These are phyloP conservation scores for Desmodus rotundus DNA, from an alignment of 2,113 vertebrate species.

Conservation along the genomic window DNA sequence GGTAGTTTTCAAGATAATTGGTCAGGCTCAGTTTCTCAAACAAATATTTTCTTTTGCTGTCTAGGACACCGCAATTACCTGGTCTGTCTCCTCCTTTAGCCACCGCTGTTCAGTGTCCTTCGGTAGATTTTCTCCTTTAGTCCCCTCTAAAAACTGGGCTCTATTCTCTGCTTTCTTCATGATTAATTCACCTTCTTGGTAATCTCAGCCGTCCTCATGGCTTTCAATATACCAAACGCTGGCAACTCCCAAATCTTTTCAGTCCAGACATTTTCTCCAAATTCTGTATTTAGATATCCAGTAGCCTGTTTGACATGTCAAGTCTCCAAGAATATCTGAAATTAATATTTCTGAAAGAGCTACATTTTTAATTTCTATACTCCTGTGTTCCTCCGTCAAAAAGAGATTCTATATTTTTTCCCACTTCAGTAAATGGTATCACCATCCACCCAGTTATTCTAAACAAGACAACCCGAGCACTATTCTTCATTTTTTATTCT, in stretches of 20 bases:
- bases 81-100: neutral
- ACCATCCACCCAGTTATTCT: neutral
- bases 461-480: neutral
- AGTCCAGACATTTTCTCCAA: neutral
- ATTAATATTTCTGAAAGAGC: neutral
- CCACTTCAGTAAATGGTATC: neutral
- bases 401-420: neutral
- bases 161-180: neutral
- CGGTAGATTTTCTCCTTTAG: neutral
- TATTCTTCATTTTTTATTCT: neutral
- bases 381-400: neutral
- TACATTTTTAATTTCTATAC: neutral
- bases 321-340: neutral
- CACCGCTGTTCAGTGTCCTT: neutral
- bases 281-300: neutral
- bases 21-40: neutral
- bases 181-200: neutral
- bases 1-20: neutral
- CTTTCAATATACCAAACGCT: slow-evolving; percentile 8
- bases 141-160: neutral
- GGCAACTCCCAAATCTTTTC: neutral
- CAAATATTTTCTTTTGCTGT: neutral
- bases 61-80: neutral
- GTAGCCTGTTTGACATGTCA: neutral
- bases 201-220: neutral